These are phyloP conservation scores for Sciurus niger DNA, from an alignment of 2,113 vertebrate genomes.

Conservation along the genomic window DNA sequence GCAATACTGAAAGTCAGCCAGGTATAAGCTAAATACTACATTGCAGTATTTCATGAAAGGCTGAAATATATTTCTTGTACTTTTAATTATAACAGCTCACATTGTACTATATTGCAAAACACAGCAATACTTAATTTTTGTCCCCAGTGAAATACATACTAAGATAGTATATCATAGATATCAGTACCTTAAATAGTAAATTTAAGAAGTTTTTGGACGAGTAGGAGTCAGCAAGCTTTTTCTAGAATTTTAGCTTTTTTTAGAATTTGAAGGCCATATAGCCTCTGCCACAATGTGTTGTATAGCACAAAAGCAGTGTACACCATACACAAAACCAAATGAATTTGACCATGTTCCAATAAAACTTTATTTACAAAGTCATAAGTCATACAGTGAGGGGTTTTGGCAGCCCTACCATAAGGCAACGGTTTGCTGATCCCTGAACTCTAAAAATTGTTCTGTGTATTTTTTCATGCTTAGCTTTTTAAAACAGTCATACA, in stretches of 20 bases:
- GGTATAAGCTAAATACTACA: conserved; percentile 14
- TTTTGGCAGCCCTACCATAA: background rate
- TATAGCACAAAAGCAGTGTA: background rate
- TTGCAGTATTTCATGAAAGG: background rate
- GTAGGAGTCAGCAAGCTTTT: background rate
- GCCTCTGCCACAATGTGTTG: background rate
- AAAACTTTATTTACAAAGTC: background rate
- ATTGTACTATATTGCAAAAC: background rate
- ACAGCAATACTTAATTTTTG: background rate
- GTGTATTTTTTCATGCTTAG: background rate
- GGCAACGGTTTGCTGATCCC: background rate
- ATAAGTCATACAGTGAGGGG: background rate
- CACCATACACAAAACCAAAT: background rate
- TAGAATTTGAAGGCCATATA: background rate
- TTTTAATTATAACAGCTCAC: background rate
- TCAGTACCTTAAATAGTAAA: background rate
- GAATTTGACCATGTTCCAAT: background rate
- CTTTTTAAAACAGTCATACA: background rate
- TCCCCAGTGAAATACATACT: background rate
- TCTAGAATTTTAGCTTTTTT: background rate
- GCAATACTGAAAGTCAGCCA: background rate
- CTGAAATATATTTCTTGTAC: conserved; percentile 1
- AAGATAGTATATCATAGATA: background rate
- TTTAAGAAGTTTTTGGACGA: background rate
- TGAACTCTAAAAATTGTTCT: background rate